These are phyloP conservation scores for Nansenia antarctica DNA, from an alignment of 2,113 vertebrate species.

Conservation along the genomic window DNA sequence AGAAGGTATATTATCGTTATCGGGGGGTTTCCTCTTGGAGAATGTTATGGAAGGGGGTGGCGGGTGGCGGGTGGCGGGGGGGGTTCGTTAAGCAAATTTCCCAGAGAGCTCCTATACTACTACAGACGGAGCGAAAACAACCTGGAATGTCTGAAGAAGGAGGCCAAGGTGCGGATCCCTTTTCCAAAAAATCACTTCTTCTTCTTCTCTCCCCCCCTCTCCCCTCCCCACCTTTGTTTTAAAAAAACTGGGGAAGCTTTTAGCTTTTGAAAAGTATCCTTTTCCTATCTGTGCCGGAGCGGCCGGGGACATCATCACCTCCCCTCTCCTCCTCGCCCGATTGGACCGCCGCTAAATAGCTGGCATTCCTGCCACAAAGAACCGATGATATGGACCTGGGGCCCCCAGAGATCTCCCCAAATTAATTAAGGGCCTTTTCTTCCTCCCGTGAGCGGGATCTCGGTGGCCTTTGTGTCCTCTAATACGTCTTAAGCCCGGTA, in stretches of 20 bases:
- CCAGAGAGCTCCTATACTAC: conserved; percentile 8
- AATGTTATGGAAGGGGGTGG: too few species aligned
- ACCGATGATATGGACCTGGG: conserved; percentile 70
- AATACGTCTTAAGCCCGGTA: conserved; percentile 66
- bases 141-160: conserved; percentile 61
- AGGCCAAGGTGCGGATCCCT: conserved; percentile 61
- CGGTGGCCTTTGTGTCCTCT: conserved; percentile 54
- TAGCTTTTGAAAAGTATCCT: conserved; percentile 83
- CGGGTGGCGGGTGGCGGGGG: too few species aligned
- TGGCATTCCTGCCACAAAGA: conserved; percentile 81
- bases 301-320: conserved; percentile 81
- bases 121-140: conserved; percentile 22
- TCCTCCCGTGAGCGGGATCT: conserved; percentile 21
- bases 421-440: conserved; percentile 78
- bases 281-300: conserved; percentile 72
- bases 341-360: conserved; percentile 75
- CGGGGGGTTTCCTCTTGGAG: neutral
- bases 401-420: conserved; percentile 68
- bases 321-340: conserved; percentile 48
- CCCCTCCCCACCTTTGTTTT: conserved; percentile 78
- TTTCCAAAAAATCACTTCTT: conserved; percentile 74
- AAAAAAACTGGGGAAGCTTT: conserved; percentile 79
- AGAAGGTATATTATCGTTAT: neutral
- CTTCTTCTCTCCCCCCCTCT: conserved; percentile 64
- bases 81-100: conserved; percentile 18